Percentiles rank a stretch among this genome's conserved stretches.
phyloP scores from a whole-genome alignment of 2,888 invertebrate genomes.

The Drosophila lacicola region DNA sequence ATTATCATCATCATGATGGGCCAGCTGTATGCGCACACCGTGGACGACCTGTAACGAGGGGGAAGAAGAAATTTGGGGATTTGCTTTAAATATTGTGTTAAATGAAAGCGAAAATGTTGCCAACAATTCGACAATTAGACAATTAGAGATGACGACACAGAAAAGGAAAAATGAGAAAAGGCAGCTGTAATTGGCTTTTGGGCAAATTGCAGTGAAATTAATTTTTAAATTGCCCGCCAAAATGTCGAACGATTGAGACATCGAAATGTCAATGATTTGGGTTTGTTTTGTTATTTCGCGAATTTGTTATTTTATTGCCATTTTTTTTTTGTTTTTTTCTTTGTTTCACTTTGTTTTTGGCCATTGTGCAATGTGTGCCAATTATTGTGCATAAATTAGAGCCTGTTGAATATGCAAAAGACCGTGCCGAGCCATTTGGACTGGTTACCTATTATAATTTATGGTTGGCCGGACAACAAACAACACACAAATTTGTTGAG shows the following conservation, averaged over 20 bases:
- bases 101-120: conserved; percentile 71
- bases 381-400: conserved; percentile 74
- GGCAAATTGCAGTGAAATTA: conserved; percentile 75
- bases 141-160: conserved; percentile 65
- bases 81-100: conserved; percentile 14
- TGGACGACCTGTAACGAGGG: conserved; percentile 89
- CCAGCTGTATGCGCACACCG: conserved; percentile 92
- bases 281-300: conserved; percentile 22
- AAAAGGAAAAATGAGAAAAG: conserved; percentile 19
- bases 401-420: conserved; percentile 66
- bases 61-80: conserved; percentile 16
- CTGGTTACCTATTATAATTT: conserved; percentile 51
- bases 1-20: conserved; percentile 86
- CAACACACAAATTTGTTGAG: conserved; percentile 29
- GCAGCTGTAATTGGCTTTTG: conserved; percentile 63
- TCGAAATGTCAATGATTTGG: conserved; percentile 75
- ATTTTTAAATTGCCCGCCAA: conserved; percentile 77
- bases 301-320: conserved; percentile 28
- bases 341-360: conserved; percentile 31
- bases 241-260: conserved; percentile 76
- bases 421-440: conserved; percentile 24
- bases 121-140: conserved; percentile 53
- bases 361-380: conserved; percentile 74
- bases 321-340: conserved; percentile 21
- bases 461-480: conserved; percentile 30